These are phyloP conservation scores for Rhinichthys klamathensis DNA, from an alignment of 2,113 vertebrate species.

Conservation along the genomic window DNA sequence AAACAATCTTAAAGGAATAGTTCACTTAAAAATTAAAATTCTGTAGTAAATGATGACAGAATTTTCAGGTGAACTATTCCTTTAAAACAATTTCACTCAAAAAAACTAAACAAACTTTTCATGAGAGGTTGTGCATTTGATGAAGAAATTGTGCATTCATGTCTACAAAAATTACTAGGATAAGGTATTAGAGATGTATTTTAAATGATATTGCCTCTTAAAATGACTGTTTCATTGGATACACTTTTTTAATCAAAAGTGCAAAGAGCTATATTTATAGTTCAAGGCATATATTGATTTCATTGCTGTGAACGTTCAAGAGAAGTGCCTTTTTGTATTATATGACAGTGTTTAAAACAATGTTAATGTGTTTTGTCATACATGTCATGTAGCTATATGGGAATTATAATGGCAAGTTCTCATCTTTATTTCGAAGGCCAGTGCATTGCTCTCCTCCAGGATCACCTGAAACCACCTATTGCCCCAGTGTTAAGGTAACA, in stretches of 20 bases:
- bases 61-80: too few relatives aligned
- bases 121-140: not conserved
- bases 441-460: not conserved
- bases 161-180: not conserved
- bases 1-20: not conserved
- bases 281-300: not conserved
- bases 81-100: not conserved
- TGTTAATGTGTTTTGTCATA: not conserved
- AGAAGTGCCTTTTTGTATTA: not conserved
- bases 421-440: not conserved
- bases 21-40: too few relatives aligned
- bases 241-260: not conserved
- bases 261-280: not conserved
- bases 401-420: not conserved
- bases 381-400: not conserved
- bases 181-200: not conserved
- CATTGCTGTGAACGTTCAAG: not conserved
- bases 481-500: slow-evolving; percentile 25
- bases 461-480: slow-evolving; percentile 34
- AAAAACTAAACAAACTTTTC: not conserved
- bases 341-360: not conserved
- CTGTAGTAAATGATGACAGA: too few relatives aligned
- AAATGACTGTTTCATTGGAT: not conserved
- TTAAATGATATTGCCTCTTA: not conserved
- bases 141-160: not conserved